phyloP scores from a whole-genome alignment of 1,140 invertebrate species.

The Helicorthomorpha holstii region DNA sequence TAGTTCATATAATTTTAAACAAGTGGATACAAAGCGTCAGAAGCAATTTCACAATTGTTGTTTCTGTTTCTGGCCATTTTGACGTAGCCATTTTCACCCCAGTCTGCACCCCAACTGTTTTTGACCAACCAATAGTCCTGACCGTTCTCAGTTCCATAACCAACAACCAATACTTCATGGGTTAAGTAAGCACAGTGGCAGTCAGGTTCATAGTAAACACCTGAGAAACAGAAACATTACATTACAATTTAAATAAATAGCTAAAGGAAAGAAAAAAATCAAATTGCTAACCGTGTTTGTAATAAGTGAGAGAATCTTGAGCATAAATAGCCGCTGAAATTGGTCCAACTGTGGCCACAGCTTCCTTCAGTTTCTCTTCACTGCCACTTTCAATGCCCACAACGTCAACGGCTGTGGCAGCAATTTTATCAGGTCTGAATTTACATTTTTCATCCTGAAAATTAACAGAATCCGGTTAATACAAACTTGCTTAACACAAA shows the following conservation, averaged over 20 bases:
- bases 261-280: background rate
- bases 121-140: constrained; percentile 75
- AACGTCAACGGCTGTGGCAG: background rate
- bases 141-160: constrained; percentile 38
- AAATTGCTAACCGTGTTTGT: background rate
- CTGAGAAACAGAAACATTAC: background rate
- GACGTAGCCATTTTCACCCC: constrained; percentile 30
- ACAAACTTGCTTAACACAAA: too few species aligned
- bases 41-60: constrained; percentile 30
- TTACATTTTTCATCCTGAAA: background rate
- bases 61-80: constrained; percentile 25
- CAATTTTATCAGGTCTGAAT: background rate
- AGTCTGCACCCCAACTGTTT: constrained; percentile 58
- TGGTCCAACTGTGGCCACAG: constrained; percentile 24
- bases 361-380: constrained; percentile 17
- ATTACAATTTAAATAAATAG: background rate
- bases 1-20: too few species aligned
- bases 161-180: constrained; percentile 36
- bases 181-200: constrained; percentile 21
- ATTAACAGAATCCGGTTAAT: too few species aligned
- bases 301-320: constrained; percentile 20
- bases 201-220: background rate
- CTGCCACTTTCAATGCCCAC: background rate
- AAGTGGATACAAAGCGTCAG: constrained; percentile 23
- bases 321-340: constrained; percentile 31